These are phyloP conservation scores for Tortrix viridana DNA, from an alignment of 2,888 invertebrate genomes.

Conservation along the genomic window DNA sequence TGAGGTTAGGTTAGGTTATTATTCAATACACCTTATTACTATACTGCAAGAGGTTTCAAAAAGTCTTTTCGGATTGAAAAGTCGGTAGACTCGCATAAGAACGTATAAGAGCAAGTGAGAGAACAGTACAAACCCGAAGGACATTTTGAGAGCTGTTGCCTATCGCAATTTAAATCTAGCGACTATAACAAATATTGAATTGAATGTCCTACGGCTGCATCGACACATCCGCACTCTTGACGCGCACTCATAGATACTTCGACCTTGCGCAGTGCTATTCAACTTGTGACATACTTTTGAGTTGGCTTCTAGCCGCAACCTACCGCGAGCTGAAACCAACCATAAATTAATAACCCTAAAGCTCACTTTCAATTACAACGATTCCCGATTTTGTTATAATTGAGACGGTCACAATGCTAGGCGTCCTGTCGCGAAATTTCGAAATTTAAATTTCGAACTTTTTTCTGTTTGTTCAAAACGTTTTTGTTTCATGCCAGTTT, in stretches of 20 bases:
- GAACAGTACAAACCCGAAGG: no score
- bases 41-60: no score
- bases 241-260: conserved; percentile 78
- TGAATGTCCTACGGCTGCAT: not conserved
- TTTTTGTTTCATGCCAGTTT: conserved; percentile 20
- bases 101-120: no score
- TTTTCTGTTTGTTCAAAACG: conserved; percentile 46
- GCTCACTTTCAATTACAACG: conserved; percentile 40
- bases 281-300: conserved; percentile 82
- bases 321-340: conserved; percentile 51
- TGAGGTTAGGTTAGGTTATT: no score
- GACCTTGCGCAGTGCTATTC: conserved; percentile 81
- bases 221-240: conserved; percentile 73
- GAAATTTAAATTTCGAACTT: conserved; percentile 72
- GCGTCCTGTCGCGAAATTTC: conserved; percentile 68
- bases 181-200: not conserved
- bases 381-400: conserved; percentile 53
- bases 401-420: conserved; percentile 54
- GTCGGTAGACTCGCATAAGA: no score
- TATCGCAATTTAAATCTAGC: no score
- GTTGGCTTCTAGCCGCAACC: conserved; percentile 76
- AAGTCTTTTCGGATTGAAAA: no score
- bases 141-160: no score
- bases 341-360: conserved; percentile 23
- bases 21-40: no score